Evolutionary conservation across 2,888 invertebrate genomes (phyloP).

Genomic region (Troglohyphantes excavatus): DNA sequence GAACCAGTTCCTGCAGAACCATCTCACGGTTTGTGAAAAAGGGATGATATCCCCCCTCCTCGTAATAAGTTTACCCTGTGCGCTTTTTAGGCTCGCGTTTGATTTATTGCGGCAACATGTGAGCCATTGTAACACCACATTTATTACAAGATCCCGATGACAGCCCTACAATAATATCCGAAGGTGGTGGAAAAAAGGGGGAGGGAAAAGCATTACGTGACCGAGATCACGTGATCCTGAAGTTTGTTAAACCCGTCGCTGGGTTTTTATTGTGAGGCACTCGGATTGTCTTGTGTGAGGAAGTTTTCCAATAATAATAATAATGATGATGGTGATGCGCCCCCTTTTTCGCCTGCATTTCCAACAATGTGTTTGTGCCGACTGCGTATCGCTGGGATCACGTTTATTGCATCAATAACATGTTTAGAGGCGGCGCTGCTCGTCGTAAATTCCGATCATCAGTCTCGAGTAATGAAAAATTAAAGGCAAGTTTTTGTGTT

Average conservation of each 20-base stretch:
- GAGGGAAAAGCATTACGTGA: conserved; percentile 61
- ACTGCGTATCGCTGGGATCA: conserved; percentile 50
- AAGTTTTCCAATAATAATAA: conserved; percentile 42
- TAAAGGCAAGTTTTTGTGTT: conserved; percentile 44
- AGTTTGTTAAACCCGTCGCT: conserved; percentile 72
- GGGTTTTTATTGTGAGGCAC: conserved; percentile 68
- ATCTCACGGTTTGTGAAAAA: background rate
- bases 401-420: conserved; percentile 78
- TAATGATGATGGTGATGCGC: background rate
- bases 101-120: conserved; percentile 76
- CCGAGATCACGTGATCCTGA: conserved; percentile 66
- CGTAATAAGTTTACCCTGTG: conserved; percentile 72
- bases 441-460: conserved; percentile 67
- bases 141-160: conserved; percentile 75
- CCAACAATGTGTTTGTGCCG: conserved; percentile 57
- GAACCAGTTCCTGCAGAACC: conserved; percentile 25
- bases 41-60: conserved; percentile 48
- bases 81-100: conserved; percentile 56
- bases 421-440: conserved; percentile 47
- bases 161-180: conserved; percentile 73
- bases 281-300: background rate
- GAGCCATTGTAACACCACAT: conserved; percentile 74
- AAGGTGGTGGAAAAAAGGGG: background rate
- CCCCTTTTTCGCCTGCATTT: conserved; percentile 4
- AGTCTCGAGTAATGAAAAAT: conserved; percentile 70